Percentiles rank a stretch among this genome's conserved stretches.
phyloP scores from a whole-genome alignment of 2,797 vertebrate species.

The Phylloscopus collybita region DNA sequence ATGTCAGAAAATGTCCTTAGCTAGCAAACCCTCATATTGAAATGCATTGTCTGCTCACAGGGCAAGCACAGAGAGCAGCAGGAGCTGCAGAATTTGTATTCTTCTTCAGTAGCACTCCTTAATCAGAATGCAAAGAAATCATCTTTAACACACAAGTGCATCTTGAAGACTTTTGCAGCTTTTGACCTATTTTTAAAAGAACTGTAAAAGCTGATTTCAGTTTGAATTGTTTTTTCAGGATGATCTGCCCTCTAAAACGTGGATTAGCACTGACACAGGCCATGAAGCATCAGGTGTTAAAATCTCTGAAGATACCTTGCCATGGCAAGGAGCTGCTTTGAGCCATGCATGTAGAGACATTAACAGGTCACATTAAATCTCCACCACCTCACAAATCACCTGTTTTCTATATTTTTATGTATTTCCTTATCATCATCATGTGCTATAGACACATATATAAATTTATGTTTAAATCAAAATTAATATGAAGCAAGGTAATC shows the following conservation, averaged over 20 bases:
- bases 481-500: not conserved
- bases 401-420: not conserved
- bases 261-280: not conserved
- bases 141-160: not conserved
- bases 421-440: not conserved
- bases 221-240: not conserved
- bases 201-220: not conserved
- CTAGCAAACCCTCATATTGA: not conserved
- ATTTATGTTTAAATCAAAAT: not conserved
- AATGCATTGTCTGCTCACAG: not conserved
- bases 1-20: not conserved
- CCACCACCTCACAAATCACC: not conserved
- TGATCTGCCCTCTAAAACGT: not conserved
- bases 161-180: not conserved
- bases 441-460: not conserved
- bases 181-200: not conserved
- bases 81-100: not conserved
- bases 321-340: not conserved
- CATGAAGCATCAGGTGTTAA: not conserved
- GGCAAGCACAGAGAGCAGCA: not conserved
- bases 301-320: not conserved
- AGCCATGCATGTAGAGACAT: not conserved
- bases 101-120: not conserved
- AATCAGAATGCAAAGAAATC: slow-evolving; percentile 7
- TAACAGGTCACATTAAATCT: not conserved